Conservation (phyloP, 2,888 invertebrate species). For the Coremacera marginata region DNA sequence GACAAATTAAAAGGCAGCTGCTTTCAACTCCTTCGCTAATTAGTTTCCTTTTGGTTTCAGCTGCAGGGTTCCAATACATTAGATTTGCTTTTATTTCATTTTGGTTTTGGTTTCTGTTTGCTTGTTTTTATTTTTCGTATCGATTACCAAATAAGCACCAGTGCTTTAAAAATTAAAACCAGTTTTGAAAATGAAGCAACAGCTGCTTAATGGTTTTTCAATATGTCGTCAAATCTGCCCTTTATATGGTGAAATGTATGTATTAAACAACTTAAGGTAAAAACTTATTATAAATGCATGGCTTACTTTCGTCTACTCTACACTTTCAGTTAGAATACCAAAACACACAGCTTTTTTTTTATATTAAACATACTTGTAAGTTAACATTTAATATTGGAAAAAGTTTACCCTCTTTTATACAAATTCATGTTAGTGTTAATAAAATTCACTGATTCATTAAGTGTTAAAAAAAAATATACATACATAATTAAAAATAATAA, state of each 20-base stretch:
- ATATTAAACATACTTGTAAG: too few relatives aligned
- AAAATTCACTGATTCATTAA: neutral
- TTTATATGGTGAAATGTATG: neutral
- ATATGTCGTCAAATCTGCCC: too few relatives aligned
- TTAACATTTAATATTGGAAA: neutral
- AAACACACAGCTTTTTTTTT: too few relatives aligned
- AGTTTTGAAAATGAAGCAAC: too few relatives aligned
- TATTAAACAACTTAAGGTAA: neutral
- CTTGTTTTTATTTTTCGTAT: neutral
- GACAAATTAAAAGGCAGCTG: neutral
- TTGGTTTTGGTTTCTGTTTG: neutral
- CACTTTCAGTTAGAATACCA: too few relatives aligned
- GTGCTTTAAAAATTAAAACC: too few relatives aligned
- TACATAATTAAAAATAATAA: too few relatives aligned
- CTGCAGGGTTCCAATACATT: neutral
- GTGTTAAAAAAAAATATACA: too few relatives aligned
- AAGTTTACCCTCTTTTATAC: neutral
- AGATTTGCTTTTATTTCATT: neutral
- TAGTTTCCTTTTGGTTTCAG: neutral
- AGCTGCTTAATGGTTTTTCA: too few relatives aligned
- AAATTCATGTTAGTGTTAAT: neutral
- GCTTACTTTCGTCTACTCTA: neutral
- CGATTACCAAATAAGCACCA: neutral
- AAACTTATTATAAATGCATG: neutral
- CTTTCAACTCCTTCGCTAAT: conserved; percentile 2